Base-by-base conservation (phyloP, 2,797 vertebrate genomes). In the Enteromius anoplus region DNA sequence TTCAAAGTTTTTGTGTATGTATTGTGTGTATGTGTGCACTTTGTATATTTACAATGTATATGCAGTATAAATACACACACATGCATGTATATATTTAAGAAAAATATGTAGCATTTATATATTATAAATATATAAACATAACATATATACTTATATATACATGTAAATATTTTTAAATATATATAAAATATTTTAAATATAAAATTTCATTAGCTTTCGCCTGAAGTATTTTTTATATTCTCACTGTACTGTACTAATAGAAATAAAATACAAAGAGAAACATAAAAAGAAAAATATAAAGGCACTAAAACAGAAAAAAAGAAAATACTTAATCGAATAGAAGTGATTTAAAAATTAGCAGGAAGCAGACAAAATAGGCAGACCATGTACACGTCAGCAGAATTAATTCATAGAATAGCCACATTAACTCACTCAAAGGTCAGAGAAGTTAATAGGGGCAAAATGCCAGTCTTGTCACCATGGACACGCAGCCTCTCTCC, bases 371-470 rank as follows among this genome's bases (percentile, higher is more conserved):
- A 26, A 55, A 40, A 64, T 47, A 77, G 40, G 47, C 47, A 53
- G 47, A 37, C 64, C 19, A 68, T n/a, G 19, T 42, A 55, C n/a
- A 68, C 64, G 5, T 77, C 37, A 64, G 40, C 37, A 77, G 64
- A 64, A 64, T 77, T 45, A 64, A 77, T 64, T 47, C 9, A 47
- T 8, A 77, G 75, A 77, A 77, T 47, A 77, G 40, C 58, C 58
- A 47, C 75, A 64, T 77, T 66, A 66, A 78, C 45, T 51, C 45
- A 78, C 60, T 49, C 45, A 78, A 78, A 78, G 76, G 76, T 78
- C 29, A n/a, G 58, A 77, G 55, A 64, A 51, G 76, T 78, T 78
- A 78, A 78, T 49, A 65, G 45, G 76, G 62, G 76, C 19, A 78
- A 66, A 78, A 78, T 78, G 62, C 62, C 60, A 78, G 42, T 4